Evolutionary conservation across 2,888 invertebrate species (phyloP).

Genomic region (Embidobia sp.): DNA sequence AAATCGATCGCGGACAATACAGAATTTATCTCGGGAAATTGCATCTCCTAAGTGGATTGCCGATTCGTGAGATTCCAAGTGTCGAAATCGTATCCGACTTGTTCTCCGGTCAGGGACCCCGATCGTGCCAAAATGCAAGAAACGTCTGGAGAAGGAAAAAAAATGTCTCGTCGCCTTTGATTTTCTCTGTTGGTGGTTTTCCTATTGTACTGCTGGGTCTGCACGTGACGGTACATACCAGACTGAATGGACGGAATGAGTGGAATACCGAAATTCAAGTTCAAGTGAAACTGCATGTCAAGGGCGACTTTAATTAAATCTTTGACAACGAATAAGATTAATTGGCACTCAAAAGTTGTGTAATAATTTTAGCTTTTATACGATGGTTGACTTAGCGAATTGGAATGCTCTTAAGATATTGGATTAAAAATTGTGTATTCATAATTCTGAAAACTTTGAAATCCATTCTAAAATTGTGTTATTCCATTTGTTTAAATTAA

Average conservation of each 20-base stretch:
- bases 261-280: too few relatives aligned
- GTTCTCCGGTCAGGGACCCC: not conserved
- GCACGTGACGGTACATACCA: constrained; percentile 4
- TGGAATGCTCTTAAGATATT: too few relatives aligned
- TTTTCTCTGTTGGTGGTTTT: constrained; percentile 10
- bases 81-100: constrained; percentile 14
- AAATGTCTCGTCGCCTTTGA: constrained; percentile 3
- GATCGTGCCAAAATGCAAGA: constrained; percentile 4
- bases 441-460: too few relatives aligned
- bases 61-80: constrained; percentile 16
- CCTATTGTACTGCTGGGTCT: not conserved
- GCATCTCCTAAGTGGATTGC: constrained; percentile 27
- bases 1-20: constrained; percentile 27
- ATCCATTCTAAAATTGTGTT: too few relatives aligned
- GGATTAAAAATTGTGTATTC: too few relatives aligned
- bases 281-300: too few relatives aligned
- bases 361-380: too few relatives aligned
- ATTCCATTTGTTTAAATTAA: too few relatives aligned
- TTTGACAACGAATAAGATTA: too few relatives aligned
- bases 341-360: too few relatives aligned
- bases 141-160: not conserved
- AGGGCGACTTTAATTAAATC: too few relatives aligned
- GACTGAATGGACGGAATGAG: constrained; percentile 11
- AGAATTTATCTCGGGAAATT: constrained; percentile 34
- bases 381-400: too few relatives aligned